phyloP scores from a whole-genome alignment of 1,140 invertebrate species.

The Tribolium castaneum region DNA sequence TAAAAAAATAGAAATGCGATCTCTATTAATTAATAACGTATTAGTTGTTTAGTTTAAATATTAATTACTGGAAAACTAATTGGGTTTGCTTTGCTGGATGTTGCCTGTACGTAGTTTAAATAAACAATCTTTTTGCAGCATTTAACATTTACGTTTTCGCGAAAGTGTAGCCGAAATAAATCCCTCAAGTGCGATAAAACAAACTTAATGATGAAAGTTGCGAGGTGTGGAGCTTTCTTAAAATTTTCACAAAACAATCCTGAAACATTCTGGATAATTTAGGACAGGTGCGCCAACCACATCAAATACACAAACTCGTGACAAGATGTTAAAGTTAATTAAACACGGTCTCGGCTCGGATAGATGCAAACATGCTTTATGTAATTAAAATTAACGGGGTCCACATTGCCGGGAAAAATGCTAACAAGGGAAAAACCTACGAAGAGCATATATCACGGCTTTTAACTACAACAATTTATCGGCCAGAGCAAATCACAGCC shows the following conservation, averaged over 20 bases:
- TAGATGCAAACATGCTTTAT: constrained; percentile 9
- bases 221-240: constrained; percentile 19
- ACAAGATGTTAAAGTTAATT: constrained; percentile 31
- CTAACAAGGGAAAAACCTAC: background rate
- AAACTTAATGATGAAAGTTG: constrained; percentile 24
- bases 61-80: background rate
- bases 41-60: background rate
- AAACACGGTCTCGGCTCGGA: background rate
- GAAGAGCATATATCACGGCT: background rate
- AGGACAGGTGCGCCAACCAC: constrained; percentile 20
- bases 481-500: background rate
- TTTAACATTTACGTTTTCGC: constrained; percentile 1
- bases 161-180: background rate
- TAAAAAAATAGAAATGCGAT: too few relatives aligned
- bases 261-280: constrained; percentile 16
- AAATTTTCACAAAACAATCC: constrained; percentile 30
- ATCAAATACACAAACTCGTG: constrained; percentile 18
- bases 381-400: constrained; percentile 11
- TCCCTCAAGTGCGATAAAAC: constrained; percentile 21
- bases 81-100: background rate
- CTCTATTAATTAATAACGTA: too few relatives aligned
- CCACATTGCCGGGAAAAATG: background rate
- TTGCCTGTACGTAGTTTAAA: background rate
- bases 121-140: constrained; percentile 8
- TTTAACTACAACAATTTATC: background rate